A percentile compares a stretch with the other conserved stretches of the same genome.
These are phyloP conservation scores for Pleuronectes platessa DNA, from an alignment of 2,113 vertebrate genomes.

Conservation along the genomic window DNA sequence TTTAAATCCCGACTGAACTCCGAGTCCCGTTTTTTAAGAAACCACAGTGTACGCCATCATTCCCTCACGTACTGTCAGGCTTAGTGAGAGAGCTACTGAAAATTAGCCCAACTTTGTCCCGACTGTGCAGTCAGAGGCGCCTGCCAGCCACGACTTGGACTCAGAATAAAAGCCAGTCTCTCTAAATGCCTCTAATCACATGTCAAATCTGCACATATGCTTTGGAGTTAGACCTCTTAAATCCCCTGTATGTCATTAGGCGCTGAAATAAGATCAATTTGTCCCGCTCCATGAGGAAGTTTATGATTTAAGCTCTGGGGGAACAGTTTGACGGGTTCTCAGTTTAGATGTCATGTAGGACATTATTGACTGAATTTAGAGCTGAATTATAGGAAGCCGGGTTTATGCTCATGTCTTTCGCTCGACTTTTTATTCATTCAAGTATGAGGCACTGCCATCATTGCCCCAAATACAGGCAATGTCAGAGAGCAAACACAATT, in stretches of 20 bases:
- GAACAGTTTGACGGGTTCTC: constrained; percentile 43
- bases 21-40: constrained; percentile 58
- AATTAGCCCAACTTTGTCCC: constrained; percentile 53
- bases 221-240: constrained; percentile 42
- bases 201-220: constrained; percentile 64
- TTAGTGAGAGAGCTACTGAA: constrained; percentile 68
- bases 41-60: constrained; percentile 67
- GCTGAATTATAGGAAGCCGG: constrained; percentile 50
- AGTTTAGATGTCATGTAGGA: constrained; percentile 53
- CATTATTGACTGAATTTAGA: constrained; percentile 53
- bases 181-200: constrained; percentile 59
- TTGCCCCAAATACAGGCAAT: constrained; percentile 1
- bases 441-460: constrained; percentile 14
- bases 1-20: constrained; percentile 68
- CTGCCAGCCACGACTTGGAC: constrained; percentile 49
- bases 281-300: constrained; percentile 41
- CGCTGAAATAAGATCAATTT: constrained; percentile 67
- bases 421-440: constrained; percentile 34
- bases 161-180: constrained; percentile 52
- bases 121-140: constrained; percentile 33
- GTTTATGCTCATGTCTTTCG: constrained; percentile 39
- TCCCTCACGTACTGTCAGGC: constrained; percentile 52
- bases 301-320: constrained; percentile 58
- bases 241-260: constrained; percentile 48
- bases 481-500: too few relatives aligned